These are phyloP conservation scores for Halesus radiatus DNA, from an alignment of 1,140 invertebrate species.

Conservation along the genomic window DNA sequence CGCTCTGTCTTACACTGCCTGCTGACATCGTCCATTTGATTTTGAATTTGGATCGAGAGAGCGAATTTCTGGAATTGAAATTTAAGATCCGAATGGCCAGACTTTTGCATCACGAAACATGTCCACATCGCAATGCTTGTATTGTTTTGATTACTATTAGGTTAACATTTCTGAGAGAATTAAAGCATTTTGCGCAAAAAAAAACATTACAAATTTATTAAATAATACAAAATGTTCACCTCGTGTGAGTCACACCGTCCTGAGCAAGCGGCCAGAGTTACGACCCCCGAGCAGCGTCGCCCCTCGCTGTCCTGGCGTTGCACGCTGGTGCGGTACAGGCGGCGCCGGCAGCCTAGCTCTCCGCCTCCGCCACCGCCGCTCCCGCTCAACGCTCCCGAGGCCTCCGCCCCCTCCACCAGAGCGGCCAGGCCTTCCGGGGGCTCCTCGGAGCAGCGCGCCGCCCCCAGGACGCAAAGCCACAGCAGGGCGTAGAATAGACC, in stretches of 20 bases:
- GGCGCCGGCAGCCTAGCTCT: slow-evolving; percentile 46
- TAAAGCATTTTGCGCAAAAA: too few species aligned
- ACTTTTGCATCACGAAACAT: too few species aligned
- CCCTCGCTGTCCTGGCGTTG: slow-evolving; percentile 47
- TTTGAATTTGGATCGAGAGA: too few species aligned
- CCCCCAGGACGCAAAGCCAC: background rate
- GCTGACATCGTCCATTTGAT: too few species aligned
- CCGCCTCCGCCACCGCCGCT: background rate
- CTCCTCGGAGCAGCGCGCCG: background rate
- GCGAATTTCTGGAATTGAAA: too few species aligned
- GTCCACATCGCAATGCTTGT: too few species aligned
- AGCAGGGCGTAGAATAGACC: slow-evolving; percentile 13
- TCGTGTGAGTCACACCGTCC: slow-evolving; percentile 55
- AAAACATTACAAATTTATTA: too few species aligned
- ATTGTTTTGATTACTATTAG: too few species aligned
- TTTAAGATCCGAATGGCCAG: too few species aligned
- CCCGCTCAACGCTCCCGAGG: too few species aligned
- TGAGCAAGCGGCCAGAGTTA: slow-evolving; percentile 50
- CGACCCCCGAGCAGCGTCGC: slow-evolving; percentile 47
- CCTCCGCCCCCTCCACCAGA: background rate
- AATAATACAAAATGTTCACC: slow-evolving; percentile 16
- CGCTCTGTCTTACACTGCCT: too few species aligned
- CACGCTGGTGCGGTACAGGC: slow-evolving; percentile 35
- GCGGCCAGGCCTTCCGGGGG: background rate
- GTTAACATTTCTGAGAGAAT: too few species aligned